phyloP scores from a whole-genome alignment of 2,888 invertebrate species.

The Agriopis marginaria region DNA sequence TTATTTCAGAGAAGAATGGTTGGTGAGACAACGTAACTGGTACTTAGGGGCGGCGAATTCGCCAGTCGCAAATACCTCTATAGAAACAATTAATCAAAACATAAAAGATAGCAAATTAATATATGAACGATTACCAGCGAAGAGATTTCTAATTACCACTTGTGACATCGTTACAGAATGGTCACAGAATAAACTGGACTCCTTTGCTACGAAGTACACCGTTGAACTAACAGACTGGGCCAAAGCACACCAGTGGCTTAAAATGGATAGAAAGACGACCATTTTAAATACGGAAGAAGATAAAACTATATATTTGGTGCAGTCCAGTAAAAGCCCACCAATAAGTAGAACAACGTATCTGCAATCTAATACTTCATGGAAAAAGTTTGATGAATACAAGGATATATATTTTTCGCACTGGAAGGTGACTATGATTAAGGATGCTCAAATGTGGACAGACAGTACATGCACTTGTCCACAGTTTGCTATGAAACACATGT shows the following conservation, averaged over 20 bases:
- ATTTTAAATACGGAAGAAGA: neutral
- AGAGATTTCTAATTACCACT: neutral
- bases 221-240: neutral
- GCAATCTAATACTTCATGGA: neutral
- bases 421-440: constrained; percentile 1
- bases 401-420: constrained; percentile 6
- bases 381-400: constrained; percentile 18
- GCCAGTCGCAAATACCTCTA: neutral
- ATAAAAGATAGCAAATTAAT: constrained; percentile 9
- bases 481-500: constrained; percentile 8
- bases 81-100: neutral
- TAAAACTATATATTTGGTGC: constrained; percentile 2
- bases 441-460: constrained; percentile 9
- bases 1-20: constrained; percentile 14
- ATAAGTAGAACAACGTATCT: constrained; percentile 7
- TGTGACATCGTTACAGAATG: neutral
- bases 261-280: constrained; percentile 3
- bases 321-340: constrained; percentile 8
- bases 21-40: constrained; percentile 2
- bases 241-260: constrained; percentile 4
- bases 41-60: neutral
- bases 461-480: constrained; percentile 16
- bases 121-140: constrained; percentile 3
- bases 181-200: neutral
- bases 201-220: neutral